Conservation (phyloP, 2,113 vertebrate genomes). For the Cephalopholis sonnerati region DNA sequence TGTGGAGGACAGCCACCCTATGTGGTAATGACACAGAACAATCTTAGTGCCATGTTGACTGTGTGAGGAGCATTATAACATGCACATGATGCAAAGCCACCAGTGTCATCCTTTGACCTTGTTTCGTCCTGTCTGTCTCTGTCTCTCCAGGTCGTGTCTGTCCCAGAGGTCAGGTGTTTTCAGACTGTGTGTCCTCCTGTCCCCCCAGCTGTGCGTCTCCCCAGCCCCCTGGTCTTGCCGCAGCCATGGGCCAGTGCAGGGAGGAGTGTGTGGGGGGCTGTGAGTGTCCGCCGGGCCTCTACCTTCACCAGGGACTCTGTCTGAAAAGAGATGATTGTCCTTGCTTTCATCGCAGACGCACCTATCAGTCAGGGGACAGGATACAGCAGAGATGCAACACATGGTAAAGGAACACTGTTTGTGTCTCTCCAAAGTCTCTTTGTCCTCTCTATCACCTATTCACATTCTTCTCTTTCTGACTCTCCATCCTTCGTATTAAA, state of each 20-base stretch:
- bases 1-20: slow-evolving; percentile 86
- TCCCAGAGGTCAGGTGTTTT: slow-evolving; percentile 84
- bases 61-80: not conserved
- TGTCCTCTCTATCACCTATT: not conserved
- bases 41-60: not conserved
- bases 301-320: slow-evolving; percentile 83
- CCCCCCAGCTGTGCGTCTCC: slow-evolving; percentile 85
- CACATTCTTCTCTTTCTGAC: not conserved
- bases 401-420: slow-evolving; percentile 81
- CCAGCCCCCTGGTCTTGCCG: slow-evolving; percentile 40
- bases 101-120: not conserved
- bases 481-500: not conserved
- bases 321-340: slow-evolving; percentile 85
- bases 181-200: slow-evolving; percentile 91
- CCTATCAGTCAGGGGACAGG: slow-evolving; percentile 83
- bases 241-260: slow-evolving; percentile 77
- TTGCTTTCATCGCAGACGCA: slow-evolving; percentile 87
- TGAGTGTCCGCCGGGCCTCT: slow-evolving; percentile 86
- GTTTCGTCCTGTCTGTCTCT: not conserved
- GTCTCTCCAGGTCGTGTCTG: slow-evolving; percentile 85
- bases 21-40: slow-evolving; percentile 84
- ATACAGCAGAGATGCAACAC: slow-evolving; percentile 90
- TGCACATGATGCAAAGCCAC: not conserved
- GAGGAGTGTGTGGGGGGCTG: slow-evolving; percentile 91
- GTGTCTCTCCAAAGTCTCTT: not conserved